phyloP scores from a whole-genome alignment of 2,797 vertebrate genomes.

The Semaprochilodus insignis region DNA sequence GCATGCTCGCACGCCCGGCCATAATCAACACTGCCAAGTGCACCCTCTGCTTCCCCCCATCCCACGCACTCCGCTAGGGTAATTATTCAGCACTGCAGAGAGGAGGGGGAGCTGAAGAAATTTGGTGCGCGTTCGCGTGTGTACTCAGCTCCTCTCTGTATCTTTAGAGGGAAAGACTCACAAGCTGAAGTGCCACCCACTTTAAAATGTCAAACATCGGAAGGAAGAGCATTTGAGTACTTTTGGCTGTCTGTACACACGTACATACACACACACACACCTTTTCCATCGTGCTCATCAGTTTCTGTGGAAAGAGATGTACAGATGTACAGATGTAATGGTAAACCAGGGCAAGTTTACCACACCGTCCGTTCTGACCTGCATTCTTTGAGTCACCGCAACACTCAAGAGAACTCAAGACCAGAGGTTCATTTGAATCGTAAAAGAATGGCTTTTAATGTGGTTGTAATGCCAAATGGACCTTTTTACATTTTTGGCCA shows the following conservation, averaged over 20 bases:
- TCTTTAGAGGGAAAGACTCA: slow-evolving; percentile 36
- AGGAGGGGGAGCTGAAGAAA: slow-evolving; percentile 5
- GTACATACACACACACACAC: slow-evolving; percentile 33
- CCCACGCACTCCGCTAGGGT: slow-evolving; percentile 4
- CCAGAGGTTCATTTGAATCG: too few species aligned
- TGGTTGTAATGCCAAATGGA: too few species aligned
- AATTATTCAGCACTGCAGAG: slow-evolving; percentile 24
- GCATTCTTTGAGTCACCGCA: slow-evolving; percentile 4
- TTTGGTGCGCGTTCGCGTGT: background rate
- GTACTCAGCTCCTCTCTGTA: slow-evolving; percentile 28
- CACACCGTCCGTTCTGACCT: slow-evolving; percentile 1
- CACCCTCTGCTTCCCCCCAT: slow-evolving; percentile 12
- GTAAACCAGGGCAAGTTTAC: slow-evolving; percentile 51
- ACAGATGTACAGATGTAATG: slow-evolving; percentile 30
- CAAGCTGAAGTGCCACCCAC: slow-evolving; percentile 53
- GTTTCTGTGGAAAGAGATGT: slow-evolving; percentile 51
- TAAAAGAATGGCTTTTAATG: too few species aligned
- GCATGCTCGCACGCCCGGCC: background rate
- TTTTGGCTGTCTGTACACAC: slow-evolving; percentile 32
- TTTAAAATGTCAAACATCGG: slow-evolving; percentile 56
- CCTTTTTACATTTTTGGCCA: too few species aligned
- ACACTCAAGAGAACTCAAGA: background rate
- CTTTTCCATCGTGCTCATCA: slow-evolving; percentile 61
- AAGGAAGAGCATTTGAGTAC: slow-evolving; percentile 47
- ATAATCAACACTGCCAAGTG: slow-evolving; percentile 57